Evolutionary conservation across 2,888 invertebrate species (phyloP).

Genomic region (Latheticus oryzae): DNA sequence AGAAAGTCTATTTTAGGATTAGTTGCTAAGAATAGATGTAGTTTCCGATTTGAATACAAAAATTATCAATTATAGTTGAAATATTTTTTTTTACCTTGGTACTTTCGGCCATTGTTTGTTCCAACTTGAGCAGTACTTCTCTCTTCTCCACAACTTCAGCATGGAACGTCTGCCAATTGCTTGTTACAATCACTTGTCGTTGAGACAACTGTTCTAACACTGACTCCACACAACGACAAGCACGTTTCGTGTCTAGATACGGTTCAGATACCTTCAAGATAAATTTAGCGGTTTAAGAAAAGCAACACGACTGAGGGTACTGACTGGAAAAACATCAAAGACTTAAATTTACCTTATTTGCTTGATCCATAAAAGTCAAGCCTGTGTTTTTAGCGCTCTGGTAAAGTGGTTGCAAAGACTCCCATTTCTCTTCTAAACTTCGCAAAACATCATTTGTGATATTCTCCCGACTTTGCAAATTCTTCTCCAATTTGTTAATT

Average conservation of each 20-base stretch:
- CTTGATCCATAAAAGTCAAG: conserved; percentile 74
- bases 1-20: conserved; percentile 34
- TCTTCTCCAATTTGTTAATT: conserved; percentile 73
- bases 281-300: conserved; percentile 54
- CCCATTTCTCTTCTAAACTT: conserved; percentile 74
- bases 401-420: conserved; percentile 72
- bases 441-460: conserved; percentile 68
- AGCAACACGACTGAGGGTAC: conserved; percentile 27
- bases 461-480: conserved; percentile 66
- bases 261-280: conserved; percentile 73
- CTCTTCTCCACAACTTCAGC: conserved; percentile 72
- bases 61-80: conserved; percentile 3
- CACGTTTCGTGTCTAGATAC: conserved; percentile 76
- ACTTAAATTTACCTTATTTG: conserved; percentile 65
- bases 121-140: conserved; percentile 67
- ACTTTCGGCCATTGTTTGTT: conserved; percentile 73
- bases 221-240: conserved; percentile 75
- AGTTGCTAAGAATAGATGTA: conserved; percentile 32
- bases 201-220: conserved; percentile 75
- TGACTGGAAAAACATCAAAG: background rate
- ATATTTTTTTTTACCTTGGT: conserved; percentile 69
- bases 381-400: conserved; percentile 76
- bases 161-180: conserved; percentile 79
- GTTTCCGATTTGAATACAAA: conserved; percentile 3
- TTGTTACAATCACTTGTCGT: conserved; percentile 74